A percentile compares a stretch with the other conserved stretches of the same genome.
Evolutionary conservation across 2,797 vertebrate genomes (phyloP).

Genomic region (Rhinoraja longicauda): DNA sequence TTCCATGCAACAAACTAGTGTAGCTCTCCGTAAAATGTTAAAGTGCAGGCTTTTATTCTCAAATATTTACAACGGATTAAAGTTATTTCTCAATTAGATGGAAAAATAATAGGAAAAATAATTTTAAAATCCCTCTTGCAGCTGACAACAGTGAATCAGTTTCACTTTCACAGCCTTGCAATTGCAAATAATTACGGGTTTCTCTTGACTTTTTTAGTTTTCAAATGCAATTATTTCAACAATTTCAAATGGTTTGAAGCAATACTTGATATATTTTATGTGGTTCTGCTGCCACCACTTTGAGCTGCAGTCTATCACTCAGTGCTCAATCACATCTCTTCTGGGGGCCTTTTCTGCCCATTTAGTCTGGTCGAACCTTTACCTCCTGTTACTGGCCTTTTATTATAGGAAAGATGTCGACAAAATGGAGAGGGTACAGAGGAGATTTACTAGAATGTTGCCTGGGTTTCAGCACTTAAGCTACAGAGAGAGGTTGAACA

Average conservation of each 20-base stretch:
- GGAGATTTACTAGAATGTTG: no score
- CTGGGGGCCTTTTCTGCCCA: no score
- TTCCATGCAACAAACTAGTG: slow-evolving; percentile 3
- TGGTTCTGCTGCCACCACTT: no score
- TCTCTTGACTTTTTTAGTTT: no score
- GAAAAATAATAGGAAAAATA: background rate
- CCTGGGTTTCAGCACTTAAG: no score
- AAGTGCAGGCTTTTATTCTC: background rate
- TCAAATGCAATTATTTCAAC: no score
- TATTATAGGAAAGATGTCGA: no score
- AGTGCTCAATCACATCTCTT: background rate
- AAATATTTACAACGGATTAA: background rate
- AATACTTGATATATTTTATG: background rate
- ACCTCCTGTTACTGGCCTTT: background rate
- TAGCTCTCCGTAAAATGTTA: background rate
- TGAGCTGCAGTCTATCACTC: background rate
- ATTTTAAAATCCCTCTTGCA: background rate
- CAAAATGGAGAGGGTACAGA: no score
- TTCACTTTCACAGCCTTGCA: background rate
- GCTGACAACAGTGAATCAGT: background rate
- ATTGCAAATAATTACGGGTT: background rate
- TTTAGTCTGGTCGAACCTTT: background rate
- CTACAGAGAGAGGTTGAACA: no score
- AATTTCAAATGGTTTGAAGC: background rate
- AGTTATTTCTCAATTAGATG: background rate